These are phyloP conservation scores for Microplitis mediator DNA, from an alignment of 1,140 invertebrate genomes.

Conservation along the genomic window DNA sequence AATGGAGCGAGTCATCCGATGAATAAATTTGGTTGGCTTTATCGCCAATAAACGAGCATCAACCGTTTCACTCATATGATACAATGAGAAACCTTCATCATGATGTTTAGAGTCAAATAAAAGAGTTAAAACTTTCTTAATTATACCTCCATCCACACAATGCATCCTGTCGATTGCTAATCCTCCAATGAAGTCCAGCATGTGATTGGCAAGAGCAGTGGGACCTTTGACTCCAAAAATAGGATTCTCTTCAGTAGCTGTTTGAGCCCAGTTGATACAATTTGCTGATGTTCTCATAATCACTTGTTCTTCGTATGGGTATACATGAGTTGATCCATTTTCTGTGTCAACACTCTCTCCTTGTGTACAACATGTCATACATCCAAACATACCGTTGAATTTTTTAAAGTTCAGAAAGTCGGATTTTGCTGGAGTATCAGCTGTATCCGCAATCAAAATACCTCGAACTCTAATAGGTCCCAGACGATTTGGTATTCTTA, in stretches of 20 bases:
- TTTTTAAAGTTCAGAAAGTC: slow-evolving; percentile 31
- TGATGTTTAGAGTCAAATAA: slow-evolving; percentile 19
- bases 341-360: slow-evolving; percentile 5
- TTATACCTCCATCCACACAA: slow-evolving; percentile 21
- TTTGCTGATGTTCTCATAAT: neutral
- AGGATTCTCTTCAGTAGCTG: neutral
- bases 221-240: slow-evolving; percentile 24
- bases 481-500: neutral
- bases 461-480: slow-evolving; percentile 23
- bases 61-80: slow-evolving; percentile 1
- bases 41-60: slow-evolving; percentile 19
- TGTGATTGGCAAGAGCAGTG: slow-evolving; percentile 15
- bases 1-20: slow-evolving; percentile 34
- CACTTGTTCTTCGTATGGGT: slow-evolving; percentile 11
- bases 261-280: neutral
- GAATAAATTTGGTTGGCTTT: slow-evolving; percentile 35
- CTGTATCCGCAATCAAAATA: slow-evolving; percentile 30
- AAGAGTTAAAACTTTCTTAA: slow-evolving; percentile 20
- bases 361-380: slow-evolving; percentile 20
- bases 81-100: slow-evolving; percentile 18
- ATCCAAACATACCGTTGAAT: slow-evolving; percentile 26
- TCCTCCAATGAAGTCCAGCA: slow-evolving; percentile 30
- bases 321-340: slow-evolving; percentile 14
- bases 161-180: slow-evolving; percentile 34
- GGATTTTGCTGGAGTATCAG: slow-evolving; percentile 30